phyloP scores from a whole-genome alignment of 2,113 vertebrate genomes.

The Ptyas mucosa region DNA sequence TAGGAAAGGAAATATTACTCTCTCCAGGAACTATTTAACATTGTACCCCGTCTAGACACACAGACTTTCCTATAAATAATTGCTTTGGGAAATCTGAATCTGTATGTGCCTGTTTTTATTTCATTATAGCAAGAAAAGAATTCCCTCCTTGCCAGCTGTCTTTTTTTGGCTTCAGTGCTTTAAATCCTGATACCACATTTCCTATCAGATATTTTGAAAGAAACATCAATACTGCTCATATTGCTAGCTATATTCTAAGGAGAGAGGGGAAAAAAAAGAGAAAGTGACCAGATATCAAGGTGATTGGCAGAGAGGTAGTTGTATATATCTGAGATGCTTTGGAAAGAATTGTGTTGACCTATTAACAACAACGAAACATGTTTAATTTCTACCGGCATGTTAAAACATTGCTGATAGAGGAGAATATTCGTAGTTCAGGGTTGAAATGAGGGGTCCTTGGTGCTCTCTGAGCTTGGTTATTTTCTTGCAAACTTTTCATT shows the following conservation, averaged over 20 bases:
- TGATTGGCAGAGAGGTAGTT: rapidly evolving
- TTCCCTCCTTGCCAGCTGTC: neutral
- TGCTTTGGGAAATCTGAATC: conserved; percentile 27
- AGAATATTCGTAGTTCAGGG: neutral
- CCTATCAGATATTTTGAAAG: neutral
- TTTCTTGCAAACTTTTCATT: neutral
- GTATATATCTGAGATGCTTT: rapidly evolving
- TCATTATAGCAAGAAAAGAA: neutral
- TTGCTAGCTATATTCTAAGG: neutral
- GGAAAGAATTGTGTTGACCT: neutral
- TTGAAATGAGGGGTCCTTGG: neutral
- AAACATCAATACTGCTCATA: neutral
- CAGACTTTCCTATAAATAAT: conserved; percentile 44
- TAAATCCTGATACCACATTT: neutral
- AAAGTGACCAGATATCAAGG: neutral
- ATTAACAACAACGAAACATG: neutral
- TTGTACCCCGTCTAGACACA: conserved; percentile 69
- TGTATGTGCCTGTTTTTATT: neutral
- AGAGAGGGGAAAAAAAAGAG: too few species aligned
- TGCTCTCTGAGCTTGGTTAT: neutral
- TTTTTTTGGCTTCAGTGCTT: neutral
- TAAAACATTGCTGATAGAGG: neutral
- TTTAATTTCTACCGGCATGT: neutral
- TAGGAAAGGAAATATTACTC: conserved; percentile 45
- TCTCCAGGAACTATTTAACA: conserved; percentile 40